phyloP scores from a whole-genome alignment of 2,797 vertebrate genomes.

The Okamejei kenojei region DNA sequence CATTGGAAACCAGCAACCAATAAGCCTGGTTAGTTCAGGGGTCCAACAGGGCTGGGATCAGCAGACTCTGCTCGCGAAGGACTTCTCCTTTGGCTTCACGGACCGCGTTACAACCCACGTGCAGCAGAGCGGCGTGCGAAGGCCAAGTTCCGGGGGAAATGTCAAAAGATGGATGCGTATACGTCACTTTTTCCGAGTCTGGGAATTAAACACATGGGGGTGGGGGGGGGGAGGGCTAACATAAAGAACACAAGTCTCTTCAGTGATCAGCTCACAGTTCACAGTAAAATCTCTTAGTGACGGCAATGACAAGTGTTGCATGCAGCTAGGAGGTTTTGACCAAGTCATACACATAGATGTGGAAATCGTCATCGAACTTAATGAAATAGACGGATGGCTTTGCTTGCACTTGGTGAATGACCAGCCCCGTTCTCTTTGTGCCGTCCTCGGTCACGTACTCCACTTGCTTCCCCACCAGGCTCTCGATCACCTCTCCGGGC shows the following conservation, averaged over 20 bases:
- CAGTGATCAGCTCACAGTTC: constrained; percentile 32
- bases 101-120: not conserved
- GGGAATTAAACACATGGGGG: not conserved
- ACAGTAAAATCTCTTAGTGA: constrained; percentile 38
- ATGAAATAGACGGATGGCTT: constrained; percentile 76
- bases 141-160: not conserved
- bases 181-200: constrained; percentile 6
- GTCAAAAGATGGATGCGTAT: not conserved
- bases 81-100: not conserved
- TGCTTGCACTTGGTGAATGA: constrained; percentile 75
- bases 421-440: constrained; percentile 69
- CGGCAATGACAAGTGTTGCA: constrained; percentile 34
- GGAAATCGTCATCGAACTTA: constrained; percentile 73
- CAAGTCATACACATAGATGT: constrained; percentile 73
- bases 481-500: constrained; percentile 50
- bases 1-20: not conserved
- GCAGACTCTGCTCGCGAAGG: not conserved
- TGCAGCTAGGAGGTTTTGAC: constrained; percentile 66
- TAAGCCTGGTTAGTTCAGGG: not conserved
- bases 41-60: not conserved
- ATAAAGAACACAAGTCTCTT: constrained; percentile 37
- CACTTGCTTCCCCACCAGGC: constrained; percentile 74
- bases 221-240: constrained; percentile 7
- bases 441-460: constrained; percentile 74
- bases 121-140: not conserved